These are phyloP conservation scores for Gari tellinella DNA, from an alignment of 2,888 invertebrate species.

Conservation along the genomic window DNA sequence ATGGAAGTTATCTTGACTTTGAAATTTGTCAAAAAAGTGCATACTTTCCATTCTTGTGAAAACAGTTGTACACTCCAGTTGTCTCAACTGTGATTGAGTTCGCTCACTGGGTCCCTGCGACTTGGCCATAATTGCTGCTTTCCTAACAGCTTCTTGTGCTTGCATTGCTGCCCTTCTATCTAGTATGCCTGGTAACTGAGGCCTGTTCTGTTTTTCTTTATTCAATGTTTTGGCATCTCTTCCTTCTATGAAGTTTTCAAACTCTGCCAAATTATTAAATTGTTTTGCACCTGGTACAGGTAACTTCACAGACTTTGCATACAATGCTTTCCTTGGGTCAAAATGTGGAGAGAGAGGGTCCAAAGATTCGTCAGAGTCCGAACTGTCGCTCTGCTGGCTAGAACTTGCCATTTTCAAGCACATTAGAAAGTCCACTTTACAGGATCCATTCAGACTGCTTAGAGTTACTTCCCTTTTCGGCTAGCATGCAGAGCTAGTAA, in stretches of 20 bases:
- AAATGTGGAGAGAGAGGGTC: conserved; percentile 65
- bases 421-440: too few relatives aligned
- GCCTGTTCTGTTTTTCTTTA: conserved; percentile 21
- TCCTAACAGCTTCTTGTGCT: conserved; percentile 52
- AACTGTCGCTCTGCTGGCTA: conserved; percentile 13
- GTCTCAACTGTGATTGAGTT: conserved; percentile 30
- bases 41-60: conserved; percentile 72
- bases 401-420: conserved; percentile 71
- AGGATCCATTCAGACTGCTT: too few relatives aligned
- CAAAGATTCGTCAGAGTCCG: conserved; percentile 23
- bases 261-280: conserved; percentile 72
- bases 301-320: conserved; percentile 56
- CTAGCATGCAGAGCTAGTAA: too few relatives aligned
- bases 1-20: too few relatives aligned
- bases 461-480: too few relatives aligned
- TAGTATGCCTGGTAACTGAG: conserved; percentile 29
- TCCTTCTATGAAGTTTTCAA: conserved; percentile 63
- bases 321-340: conserved; percentile 69
- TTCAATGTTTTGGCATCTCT: conserved; percentile 45
- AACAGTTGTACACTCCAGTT: conserved; percentile 54
- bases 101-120: conserved; percentile 36
- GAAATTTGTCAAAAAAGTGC: neutral
- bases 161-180: conserved; percentile 52
- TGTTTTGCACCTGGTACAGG: conserved; percentile 65
- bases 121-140: conserved; percentile 48